Evolutionary conservation across 2,888 invertebrate species (phyloP).

Genomic region (Thera obeliscata): DNA sequence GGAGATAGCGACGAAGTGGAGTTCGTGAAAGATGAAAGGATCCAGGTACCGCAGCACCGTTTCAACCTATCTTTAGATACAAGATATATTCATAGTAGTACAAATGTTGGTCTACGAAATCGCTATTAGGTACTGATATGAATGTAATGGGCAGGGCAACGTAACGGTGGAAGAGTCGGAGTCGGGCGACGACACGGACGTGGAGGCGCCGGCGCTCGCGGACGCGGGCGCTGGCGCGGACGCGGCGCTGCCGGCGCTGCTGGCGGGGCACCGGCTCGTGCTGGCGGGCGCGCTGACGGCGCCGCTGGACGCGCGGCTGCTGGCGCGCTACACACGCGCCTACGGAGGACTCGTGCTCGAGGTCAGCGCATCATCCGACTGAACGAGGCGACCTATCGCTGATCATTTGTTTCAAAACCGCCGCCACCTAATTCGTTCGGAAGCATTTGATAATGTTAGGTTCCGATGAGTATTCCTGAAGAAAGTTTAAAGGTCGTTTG

Average conservation of each 20-base stretch:
- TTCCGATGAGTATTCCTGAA: too few relatives aligned
- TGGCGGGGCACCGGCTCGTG: constrained; percentile 74
- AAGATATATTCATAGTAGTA: too few relatives aligned
- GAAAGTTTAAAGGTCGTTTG: neutral
- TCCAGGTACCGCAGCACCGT: constrained; percentile 37
- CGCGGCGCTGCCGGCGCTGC: constrained; percentile 53
- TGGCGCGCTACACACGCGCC: constrained; percentile 83
- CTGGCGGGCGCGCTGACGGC: constrained; percentile 46
- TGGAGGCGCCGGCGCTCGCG: neutral
- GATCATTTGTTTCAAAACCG: too few relatives aligned
- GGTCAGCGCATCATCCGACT: constrained; percentile 36
- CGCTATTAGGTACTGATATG: too few relatives aligned
- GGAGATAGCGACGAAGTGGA: constrained; percentile 27
- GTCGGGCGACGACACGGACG: constrained; percentile 29
- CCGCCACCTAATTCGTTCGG: too few relatives aligned
- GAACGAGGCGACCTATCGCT: too few relatives aligned
- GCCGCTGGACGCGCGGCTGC: constrained; percentile 42
- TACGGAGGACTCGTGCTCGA: constrained; percentile 83
- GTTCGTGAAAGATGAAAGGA: constrained; percentile 52
- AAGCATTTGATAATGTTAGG: too few relatives aligned
- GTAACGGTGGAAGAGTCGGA: constrained; percentile 33
- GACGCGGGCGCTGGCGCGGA: constrained; percentile 6
- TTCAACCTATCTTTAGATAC: neutral
- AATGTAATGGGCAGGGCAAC: constrained; percentile 15
- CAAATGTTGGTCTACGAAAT: too few relatives aligned